These are phyloP conservation scores for Darevskia mixta DNA, from an alignment of 2,797 vertebrate genomes.

Conservation along the genomic window DNA sequence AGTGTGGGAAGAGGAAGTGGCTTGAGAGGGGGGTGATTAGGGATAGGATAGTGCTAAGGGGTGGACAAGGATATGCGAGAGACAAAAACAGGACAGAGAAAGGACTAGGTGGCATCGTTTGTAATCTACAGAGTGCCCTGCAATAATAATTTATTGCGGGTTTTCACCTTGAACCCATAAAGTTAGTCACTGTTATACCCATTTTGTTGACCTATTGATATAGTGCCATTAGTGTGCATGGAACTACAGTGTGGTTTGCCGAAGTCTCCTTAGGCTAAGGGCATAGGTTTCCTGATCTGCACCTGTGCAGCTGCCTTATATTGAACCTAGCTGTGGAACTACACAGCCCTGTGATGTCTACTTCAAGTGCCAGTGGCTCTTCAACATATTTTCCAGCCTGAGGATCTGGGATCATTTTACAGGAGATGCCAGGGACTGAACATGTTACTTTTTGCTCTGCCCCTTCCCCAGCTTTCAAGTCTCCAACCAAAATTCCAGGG, in stretches of 20 bases:
- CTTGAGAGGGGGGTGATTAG: too few species aligned
- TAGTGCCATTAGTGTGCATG: background rate
- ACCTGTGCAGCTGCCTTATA: background rate
- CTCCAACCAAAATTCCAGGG: too few species aligned
- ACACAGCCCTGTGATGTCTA: too few species aligned
- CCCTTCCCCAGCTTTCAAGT: background rate
- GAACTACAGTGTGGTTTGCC: background rate
- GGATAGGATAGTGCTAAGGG: background rate
- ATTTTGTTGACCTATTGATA: background rate
- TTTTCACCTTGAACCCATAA: background rate
- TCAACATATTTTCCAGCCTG: background rate
- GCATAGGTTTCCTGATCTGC: background rate
- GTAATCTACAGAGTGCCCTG: background rate
- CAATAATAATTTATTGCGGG: background rate
- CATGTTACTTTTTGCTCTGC: background rate
- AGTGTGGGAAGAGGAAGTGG: too few species aligned
- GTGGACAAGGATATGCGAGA: background rate
- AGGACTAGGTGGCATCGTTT: background rate
- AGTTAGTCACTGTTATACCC: background rate
- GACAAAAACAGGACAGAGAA: background rate
- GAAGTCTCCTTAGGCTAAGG: background rate
- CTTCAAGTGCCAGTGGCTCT: background rate
- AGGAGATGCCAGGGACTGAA: background rate
- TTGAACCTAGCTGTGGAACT: background rate
- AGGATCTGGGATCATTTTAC: too few species aligned